phyloP scores from a whole-genome alignment of 2,797 vertebrate genomes.

The Lagodon rhomboides region DNA sequence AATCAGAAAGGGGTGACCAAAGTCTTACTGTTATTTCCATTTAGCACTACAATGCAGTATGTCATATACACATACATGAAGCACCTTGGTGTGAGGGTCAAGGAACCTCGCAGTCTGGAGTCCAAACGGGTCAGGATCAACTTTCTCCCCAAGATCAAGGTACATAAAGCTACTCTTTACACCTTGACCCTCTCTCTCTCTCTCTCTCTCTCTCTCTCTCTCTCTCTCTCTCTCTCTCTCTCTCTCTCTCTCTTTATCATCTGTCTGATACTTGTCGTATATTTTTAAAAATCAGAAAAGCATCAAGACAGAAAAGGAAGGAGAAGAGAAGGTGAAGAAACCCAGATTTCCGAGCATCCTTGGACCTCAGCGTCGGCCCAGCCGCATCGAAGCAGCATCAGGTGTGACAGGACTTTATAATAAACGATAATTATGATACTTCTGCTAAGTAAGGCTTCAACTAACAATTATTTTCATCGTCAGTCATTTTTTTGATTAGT shows the following conservation, averaged over 20 bases:
- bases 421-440: background rate
- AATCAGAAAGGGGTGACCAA: conserved; percentile 8
- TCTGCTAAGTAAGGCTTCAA: too few species aligned
- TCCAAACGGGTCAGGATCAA: conserved; percentile 92
- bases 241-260: background rate
- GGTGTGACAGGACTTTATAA: conserved; percentile 82
- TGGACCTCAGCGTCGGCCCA: conserved; percentile 92
- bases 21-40: conserved; percentile 38
- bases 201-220: background rate
- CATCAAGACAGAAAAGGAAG: conserved; percentile 95
- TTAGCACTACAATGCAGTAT: conserved; percentile 92
- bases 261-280: background rate
- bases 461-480: too few species aligned
- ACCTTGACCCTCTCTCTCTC: background rate
- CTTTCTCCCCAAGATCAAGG: conserved; percentile 96
- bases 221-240: background rate
- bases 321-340: conserved; percentile 95
- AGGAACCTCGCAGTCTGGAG: conserved; percentile 93
- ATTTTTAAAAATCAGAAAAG: conserved; percentile 87
- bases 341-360: conserved; percentile 94
- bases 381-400: conserved; percentile 90
- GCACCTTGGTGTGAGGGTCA: conserved; percentile 94
- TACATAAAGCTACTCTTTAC: conserved; percentile 56
- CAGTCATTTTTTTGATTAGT: too few species aligned
- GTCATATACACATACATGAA: conserved; percentile 97